A percentile compares a stretch with the other conserved stretches of the same genome.
Conservation (phyloP, 2,113 vertebrate genomes). For the Lamprotornis superbus region DNA sequence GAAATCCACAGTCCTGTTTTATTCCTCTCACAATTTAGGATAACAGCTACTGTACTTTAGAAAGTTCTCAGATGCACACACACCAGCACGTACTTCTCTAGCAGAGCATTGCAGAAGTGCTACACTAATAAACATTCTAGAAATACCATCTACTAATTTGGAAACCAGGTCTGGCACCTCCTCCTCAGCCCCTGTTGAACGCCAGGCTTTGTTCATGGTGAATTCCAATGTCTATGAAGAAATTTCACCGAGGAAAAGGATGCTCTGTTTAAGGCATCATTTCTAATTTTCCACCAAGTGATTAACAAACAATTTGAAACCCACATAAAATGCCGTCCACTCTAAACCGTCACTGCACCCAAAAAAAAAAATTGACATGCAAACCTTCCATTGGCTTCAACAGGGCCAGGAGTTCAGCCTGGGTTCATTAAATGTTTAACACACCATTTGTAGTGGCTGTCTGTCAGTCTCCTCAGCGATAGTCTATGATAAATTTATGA, state of each 20-base stretch:
- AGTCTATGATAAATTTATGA: conserved; percentile 55
- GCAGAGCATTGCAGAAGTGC: background rate
- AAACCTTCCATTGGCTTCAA: background rate
- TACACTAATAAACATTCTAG: background rate
- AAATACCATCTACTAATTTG: conserved; percentile 3
- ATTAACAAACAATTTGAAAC: conserved; percentile 36
- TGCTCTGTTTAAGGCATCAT: conserved; percentile 8
- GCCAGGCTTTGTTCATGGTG: background rate
- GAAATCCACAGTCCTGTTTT: background rate
- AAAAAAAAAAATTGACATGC: background rate
- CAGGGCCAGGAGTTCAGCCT: conserved; percentile 19
- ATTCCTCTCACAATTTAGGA: background rate
- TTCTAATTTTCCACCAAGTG: background rate
- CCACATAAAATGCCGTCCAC: background rate
- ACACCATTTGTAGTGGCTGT: conserved; percentile 55
- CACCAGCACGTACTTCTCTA: background rate
- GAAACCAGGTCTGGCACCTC: conserved; percentile 34
- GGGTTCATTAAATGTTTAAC: conserved; percentile 63
- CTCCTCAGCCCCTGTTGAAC: conserved; percentile 48
- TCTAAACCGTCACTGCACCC: background rate
- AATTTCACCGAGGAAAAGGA: conserved; percentile 1
- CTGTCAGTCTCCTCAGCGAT: conserved; percentile 40
- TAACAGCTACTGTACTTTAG: background rate
- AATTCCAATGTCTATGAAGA: background rate
- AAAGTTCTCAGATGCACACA: background rate